Percentiles rank a stretch among this genome's conserved stretches.
phyloP scores from a whole-genome alignment of 2,797 vertebrate genomes.

The Dicrostonyx torquatus region DNA sequence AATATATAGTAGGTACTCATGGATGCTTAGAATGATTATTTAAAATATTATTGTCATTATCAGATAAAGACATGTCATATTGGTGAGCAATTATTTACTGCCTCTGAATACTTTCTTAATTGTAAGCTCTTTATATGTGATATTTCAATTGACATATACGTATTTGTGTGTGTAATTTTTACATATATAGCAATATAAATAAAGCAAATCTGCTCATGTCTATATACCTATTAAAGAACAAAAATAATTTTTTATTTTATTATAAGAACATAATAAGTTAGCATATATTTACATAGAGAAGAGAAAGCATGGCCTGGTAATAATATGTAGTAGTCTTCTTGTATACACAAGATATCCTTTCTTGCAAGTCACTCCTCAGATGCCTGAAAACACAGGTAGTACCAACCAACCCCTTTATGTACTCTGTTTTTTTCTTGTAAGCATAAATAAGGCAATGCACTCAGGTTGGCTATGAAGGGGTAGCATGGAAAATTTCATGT shows the following conservation, averaged over 20 bases:
- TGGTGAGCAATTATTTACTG: background rate
- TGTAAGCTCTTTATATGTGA: conserved; percentile 3
- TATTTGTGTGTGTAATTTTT: background rate
- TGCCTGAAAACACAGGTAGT: background rate
- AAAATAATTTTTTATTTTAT: too few species aligned
- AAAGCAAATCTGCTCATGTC: background rate
- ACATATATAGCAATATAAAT: background rate
- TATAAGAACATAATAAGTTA: background rate
- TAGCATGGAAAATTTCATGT: background rate
- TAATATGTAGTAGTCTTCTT: background rate
- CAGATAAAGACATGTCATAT: background rate
- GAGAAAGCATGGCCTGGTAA: background rate
- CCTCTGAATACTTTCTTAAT: background rate
- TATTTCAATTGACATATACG: background rate
- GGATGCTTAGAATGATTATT: background rate
- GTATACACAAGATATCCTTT: background rate
- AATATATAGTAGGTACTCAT: background rate
- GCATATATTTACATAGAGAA: background rate
- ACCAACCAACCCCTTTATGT: background rate
- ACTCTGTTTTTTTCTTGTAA: background rate
- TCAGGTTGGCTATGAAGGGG: background rate
- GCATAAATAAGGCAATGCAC: background rate
- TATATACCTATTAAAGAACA: background rate
- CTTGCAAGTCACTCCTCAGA: background rate
- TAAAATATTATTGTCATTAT: conserved; percentile 10